Evolutionary conservation across 2,888 invertebrate species (phyloP).

Genomic region (Tridacna gigas): DNA sequence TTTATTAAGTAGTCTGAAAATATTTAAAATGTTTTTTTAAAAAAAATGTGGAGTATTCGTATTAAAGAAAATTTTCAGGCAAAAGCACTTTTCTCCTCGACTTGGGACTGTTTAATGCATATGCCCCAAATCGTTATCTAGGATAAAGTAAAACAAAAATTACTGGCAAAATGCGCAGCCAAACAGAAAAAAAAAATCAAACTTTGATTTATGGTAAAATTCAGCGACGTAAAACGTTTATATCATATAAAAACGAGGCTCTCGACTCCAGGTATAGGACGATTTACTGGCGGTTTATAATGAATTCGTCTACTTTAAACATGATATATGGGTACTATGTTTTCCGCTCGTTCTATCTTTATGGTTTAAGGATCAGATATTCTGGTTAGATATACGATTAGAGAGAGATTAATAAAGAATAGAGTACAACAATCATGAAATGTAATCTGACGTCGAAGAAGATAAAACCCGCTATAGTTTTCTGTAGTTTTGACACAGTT

Average conservation of each 20-base stretch:
- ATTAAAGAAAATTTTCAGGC: too few species aligned
- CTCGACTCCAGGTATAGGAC: slow-evolving; percentile 5
- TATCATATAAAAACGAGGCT: slow-evolving; percentile 1
- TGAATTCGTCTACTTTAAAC: slow-evolving; percentile 22
- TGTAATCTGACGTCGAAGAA: slow-evolving; percentile 56
- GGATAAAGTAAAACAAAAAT: too few species aligned
- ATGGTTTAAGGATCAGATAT: slow-evolving; percentile 50
- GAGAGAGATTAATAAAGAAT: slow-evolving; percentile 55
- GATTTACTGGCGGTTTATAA: slow-evolving; percentile 9
- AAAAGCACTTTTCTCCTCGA: too few species aligned
- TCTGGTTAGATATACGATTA: slow-evolving; percentile 54
- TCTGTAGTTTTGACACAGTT: slow-evolving; percentile 64
- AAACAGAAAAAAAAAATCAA: too few species aligned
- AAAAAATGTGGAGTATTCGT: too few species aligned
- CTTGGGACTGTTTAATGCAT: too few species aligned
- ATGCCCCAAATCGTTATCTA: too few species aligned
- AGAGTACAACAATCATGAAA: slow-evolving; percentile 55
- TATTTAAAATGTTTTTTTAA: too few species aligned
- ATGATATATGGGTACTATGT: slow-evolving; percentile 25
- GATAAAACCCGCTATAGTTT: slow-evolving; percentile 59
- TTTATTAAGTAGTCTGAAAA: too few species aligned
- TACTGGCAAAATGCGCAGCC: too few species aligned
- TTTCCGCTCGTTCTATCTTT: slow-evolving; percentile 42
- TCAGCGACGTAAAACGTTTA: not conserved
- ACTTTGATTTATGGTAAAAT: not conserved